Evolutionary conservation across 2,113 vertebrate genomes (phyloP).

Genomic region (Bombycilla garrulus): DNA sequence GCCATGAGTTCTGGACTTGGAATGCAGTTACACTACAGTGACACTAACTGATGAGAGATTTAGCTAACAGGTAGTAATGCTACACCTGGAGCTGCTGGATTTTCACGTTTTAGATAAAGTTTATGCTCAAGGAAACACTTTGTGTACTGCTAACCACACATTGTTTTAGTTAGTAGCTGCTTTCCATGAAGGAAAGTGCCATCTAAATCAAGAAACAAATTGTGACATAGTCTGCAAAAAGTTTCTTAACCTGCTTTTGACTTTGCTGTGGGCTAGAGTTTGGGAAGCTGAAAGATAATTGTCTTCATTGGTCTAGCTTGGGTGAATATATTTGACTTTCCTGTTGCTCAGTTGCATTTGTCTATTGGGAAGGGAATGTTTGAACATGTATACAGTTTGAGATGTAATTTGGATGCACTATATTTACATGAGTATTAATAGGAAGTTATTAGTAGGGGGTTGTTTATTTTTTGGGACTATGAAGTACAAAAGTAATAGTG

Average conservation of each 20-base stretch:
- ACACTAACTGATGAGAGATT: neutral
- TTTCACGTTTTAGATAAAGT: neutral
- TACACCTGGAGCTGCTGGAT: neutral
- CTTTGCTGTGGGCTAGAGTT: neutral
- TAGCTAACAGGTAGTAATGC: neutral
- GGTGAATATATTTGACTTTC: neutral
- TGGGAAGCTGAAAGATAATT: neutral
- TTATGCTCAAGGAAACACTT: neutral
- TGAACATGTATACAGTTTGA: neutral
- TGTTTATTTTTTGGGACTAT: neutral
- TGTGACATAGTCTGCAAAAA: rapidly evolving
- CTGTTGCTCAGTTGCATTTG: neutral
- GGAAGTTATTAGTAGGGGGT: neutral
- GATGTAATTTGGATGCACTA: neutral
- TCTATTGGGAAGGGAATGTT: neutral
- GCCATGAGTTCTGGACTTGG: neutral
- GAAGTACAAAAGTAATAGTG: neutral
- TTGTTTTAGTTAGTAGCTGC: neutral
- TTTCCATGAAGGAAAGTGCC: neutral
- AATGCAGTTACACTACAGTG: rapidly evolving
- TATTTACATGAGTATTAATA: neutral
- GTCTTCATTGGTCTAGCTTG: neutral
- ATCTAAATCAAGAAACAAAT: neutral
- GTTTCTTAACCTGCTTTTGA: neutral
- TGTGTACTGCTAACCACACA: rapidly evolving